Conservation (phyloP, 1,140 invertebrate genomes). For the Ips typographus region DNA sequence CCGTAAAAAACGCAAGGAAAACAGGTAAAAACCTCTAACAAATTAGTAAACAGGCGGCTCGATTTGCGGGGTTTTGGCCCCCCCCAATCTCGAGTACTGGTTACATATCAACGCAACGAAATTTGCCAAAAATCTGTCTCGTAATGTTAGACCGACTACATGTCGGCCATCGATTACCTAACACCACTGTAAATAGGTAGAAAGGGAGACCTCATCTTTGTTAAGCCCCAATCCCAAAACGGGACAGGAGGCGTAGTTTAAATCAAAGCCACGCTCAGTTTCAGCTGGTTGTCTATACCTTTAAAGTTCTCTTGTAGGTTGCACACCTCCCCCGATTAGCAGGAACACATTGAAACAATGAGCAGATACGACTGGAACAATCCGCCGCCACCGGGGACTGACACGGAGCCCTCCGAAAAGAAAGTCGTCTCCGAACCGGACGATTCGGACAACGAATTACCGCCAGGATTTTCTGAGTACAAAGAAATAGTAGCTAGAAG, state of each 20-base stretch:
- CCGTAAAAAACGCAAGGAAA: not conserved
- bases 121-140: conserved; percentile 25
- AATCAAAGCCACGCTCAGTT: conserved; percentile 30
- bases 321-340: conserved; percentile 34
- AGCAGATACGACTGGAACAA: conserved; percentile 45
- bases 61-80: not conserved
- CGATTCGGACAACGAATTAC: too few species aligned
- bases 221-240: conserved; percentile 3
- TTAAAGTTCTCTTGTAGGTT: conserved; percentile 52
- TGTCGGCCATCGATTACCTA: conserved; percentile 40
- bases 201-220: conserved; percentile 13
- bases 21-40: conserved; percentile 10
- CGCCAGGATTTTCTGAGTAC: too few species aligned
- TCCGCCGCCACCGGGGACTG: conserved; percentile 50
- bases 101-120: not conserved
- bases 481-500: too few species aligned
- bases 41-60: not conserved
- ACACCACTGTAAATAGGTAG: conserved; percentile 31
- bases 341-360: conserved; percentile 38
- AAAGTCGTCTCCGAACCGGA: not conserved
- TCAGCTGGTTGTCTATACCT: conserved; percentile 50
- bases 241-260: conserved; percentile 23
- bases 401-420: conserved; percentile 36
- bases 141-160: not conserved
- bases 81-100: not conserved